A percentile compares a stretch with the other conserved stretches of the same genome.
These are phyloP conservation scores for Helicoverpa armigera DNA, from an alignment of 1,140 invertebrate species.

Conservation along the genomic window DNA sequence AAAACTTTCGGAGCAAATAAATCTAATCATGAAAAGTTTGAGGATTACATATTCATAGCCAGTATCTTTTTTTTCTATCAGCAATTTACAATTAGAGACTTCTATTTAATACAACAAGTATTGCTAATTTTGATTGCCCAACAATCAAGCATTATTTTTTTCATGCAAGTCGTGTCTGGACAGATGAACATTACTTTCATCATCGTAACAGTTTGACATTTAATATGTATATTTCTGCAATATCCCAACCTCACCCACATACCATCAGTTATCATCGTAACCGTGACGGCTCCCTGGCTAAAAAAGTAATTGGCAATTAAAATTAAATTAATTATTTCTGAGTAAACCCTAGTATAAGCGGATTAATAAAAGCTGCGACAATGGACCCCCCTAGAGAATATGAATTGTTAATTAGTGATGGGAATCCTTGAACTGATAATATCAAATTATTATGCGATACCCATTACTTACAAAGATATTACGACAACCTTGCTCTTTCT, in stretches of 20 bases:
- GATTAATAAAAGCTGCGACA: slow-evolving; percentile 21
- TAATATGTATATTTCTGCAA: too few relatives aligned
- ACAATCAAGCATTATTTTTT: too few relatives aligned
- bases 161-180: too few relatives aligned
- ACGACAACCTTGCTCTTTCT: neutral
- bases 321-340: slow-evolving; percentile 6
- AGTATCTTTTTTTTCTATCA: too few relatives aligned
- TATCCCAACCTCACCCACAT: neutral
- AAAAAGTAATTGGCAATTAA: slow-evolving; percentile 38
- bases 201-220: too few relatives aligned
- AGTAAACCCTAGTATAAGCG: slow-evolving; percentile 3
- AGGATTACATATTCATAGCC: neutral
- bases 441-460: slow-evolving; percentile 12
- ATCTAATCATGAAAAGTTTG: neutral
- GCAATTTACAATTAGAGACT: too few relatives aligned
- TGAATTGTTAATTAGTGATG: slow-evolving; percentile 1
- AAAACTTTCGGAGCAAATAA: neutral
- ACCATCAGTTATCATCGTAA: neutral
- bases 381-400: neutral
- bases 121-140: too few relatives aligned
- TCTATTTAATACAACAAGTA: too few relatives aligned
- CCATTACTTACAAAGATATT: neutral
- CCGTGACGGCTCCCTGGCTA: neutral
- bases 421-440: slow-evolving; percentile 15
- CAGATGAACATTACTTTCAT: too few relatives aligned